phyloP scores from a whole-genome alignment of 2,113 vertebrate species.

The Nibea coibor region DNA sequence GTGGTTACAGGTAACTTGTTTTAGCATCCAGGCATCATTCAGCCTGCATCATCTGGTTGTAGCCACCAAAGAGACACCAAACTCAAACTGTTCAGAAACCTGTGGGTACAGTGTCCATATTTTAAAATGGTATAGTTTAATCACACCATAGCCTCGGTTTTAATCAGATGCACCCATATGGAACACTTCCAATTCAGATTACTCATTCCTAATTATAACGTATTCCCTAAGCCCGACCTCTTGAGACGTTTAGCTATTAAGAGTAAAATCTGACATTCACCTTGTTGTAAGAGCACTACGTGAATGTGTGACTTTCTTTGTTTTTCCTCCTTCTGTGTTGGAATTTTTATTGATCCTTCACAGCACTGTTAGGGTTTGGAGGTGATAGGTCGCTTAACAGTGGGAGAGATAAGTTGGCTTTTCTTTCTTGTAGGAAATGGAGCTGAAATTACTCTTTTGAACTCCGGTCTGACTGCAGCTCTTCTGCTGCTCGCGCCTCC shows the following conservation, averaged over 20 bases:
- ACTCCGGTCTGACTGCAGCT: slow-evolving; percentile 36
- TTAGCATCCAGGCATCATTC: no score
- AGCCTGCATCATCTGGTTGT: no score
- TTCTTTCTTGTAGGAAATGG: slow-evolving; percentile 56
- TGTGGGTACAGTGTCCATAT: no score
- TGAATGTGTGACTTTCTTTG: background rate
- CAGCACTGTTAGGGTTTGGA: slow-evolving; percentile 41
- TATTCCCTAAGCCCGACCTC: slow-evolving; percentile 19
- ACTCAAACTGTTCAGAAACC: no score
- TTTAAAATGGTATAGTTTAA: no score
- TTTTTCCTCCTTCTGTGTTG: slow-evolving; percentile 1
- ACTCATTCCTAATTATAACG: slow-evolving; percentile 32
- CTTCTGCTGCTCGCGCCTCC: slow-evolving; percentile 20
- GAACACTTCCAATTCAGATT: slow-evolving; percentile 35
- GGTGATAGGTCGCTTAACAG: slow-evolving; percentile 42
- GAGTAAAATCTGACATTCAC: slow-evolving; percentile 4
- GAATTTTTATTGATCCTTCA: slow-evolving; percentile 58
- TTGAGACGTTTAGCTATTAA: background rate
- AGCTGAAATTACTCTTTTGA: slow-evolving; percentile 66
- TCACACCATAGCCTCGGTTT: no score
- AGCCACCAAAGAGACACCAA: no score
- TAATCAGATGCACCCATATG: slow-evolving; percentile 19
- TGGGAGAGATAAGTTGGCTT: slow-evolving; percentile 49
- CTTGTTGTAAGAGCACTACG: background rate
- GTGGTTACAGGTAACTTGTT: no score